phyloP scores from a whole-genome alignment of 1,140 invertebrate genomes.

The Zophobas morio region DNA sequence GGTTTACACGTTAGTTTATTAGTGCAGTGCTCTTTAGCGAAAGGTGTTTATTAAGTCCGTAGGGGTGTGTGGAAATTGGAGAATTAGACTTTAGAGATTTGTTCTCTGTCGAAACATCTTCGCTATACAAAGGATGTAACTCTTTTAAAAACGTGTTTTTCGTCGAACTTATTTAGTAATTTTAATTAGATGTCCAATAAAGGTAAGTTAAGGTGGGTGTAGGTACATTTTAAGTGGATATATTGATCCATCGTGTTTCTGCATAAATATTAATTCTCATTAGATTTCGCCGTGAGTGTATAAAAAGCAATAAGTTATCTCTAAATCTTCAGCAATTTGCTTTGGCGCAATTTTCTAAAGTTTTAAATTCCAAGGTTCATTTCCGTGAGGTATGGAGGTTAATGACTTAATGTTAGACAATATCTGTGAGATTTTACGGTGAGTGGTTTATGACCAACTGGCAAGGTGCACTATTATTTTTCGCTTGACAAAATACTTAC shows the following conservation, averaged over 20 bases:
- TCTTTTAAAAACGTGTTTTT: too few species aligned
- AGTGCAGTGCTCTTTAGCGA: too few species aligned
- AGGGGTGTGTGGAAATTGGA: too few species aligned
- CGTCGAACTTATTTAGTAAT: too few species aligned
- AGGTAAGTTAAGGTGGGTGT: too few species aligned
- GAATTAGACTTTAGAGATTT: too few species aligned
- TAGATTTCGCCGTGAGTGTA: slow-evolving; percentile 11
- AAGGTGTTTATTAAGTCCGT: too few species aligned
- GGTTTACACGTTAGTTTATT: too few species aligned
- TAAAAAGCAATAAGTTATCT: slow-evolving; percentile 26
- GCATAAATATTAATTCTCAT: not conserved
- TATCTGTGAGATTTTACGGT: slow-evolving; percentile 59
- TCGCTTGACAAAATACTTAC: slow-evolving; percentile 44
- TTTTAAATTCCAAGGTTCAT: slow-evolving; percentile 27
- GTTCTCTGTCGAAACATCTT: too few species aligned
- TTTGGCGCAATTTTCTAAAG: slow-evolving; percentile 11
- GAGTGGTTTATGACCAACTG: slow-evolving; percentile 55
- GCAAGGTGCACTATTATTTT: slow-evolving; percentile 49
- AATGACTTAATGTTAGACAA: slow-evolving; percentile 59
- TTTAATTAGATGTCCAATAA: too few species aligned
- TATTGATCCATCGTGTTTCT: not conserved
- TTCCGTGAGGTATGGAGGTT: slow-evolving; percentile 51
- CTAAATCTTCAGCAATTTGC: not conserved
- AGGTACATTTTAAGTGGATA: too few species aligned
- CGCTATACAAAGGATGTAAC: too few species aligned